Conservation (phyloP, 2,888 invertebrate species). For the Diarsia dahlii region DNA sequence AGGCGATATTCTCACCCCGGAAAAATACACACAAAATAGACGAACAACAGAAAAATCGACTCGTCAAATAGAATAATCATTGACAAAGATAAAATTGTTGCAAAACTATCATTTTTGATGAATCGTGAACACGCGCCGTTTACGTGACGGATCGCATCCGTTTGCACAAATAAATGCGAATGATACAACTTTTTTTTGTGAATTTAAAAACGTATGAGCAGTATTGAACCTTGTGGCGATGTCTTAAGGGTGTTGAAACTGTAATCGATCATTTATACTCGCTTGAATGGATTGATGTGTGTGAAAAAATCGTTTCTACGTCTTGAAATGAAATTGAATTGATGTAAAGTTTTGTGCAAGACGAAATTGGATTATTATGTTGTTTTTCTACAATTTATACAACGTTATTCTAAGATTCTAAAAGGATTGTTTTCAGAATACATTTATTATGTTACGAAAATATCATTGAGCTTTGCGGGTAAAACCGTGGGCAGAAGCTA, state of each 20-base stretch:
- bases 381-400: not conserved
- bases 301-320: conserved; percentile 54
- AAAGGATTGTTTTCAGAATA: too few species aligned
- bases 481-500: too few species aligned
- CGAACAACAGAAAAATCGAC: conserved; percentile 31
- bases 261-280: conserved; percentile 55
- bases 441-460: too few species aligned
- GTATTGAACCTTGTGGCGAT: conserved; percentile 25
- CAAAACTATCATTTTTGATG: conserved; percentile 76
- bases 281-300: conserved; percentile 60
- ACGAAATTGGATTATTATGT: not conserved
- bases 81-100: conserved; percentile 61
- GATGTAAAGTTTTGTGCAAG: conserved; percentile 29
- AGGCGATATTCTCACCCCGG: too few species aligned
- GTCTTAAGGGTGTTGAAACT: conserved; percentile 29
- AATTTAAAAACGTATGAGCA: conserved; percentile 23
- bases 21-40: not conserved
- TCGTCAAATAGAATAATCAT: conserved; percentile 65
- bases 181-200: conserved; percentile 71
- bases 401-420: not conserved
- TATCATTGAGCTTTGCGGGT: too few species aligned
- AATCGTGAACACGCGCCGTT: conserved; percentile 82
- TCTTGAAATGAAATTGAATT: conserved; percentile 48
- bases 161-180: conserved; percentile 73
- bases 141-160: conserved; percentile 79